Evolutionary conservation across 2,797 vertebrate species (phyloP), one percentile per base, ranked within the genome.

Genomic region (Columba guinea): DNA sequence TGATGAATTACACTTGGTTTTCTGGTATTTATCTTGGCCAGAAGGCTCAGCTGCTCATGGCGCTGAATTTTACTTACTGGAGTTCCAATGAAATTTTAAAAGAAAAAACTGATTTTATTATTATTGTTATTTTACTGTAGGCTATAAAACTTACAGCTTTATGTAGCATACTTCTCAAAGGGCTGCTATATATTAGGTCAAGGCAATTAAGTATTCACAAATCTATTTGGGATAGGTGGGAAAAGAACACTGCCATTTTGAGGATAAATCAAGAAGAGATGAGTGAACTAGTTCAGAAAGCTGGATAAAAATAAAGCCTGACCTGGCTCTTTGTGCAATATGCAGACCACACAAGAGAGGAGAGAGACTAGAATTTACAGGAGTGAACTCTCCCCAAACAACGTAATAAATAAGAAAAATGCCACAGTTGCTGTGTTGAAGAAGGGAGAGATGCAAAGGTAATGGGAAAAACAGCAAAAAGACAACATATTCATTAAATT

Each of bases 291-390:
- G 83, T 65, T 93, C 37, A 93, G 63, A 89, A 88, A 67, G 32
- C 22, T 20, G 7, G 55, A 70, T 34, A 90, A 89, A 94, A 96
- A 93, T 82, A 80, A 94, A 91, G 48, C 22, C 56, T 87, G 49
- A 69, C 62, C 37, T 44, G 37, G 79, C 35, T 83, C 51, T 18
- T 41, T 34, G 30, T 37, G 44, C 44, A 78, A 76, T 32, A 69
- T 18, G n/a, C 11, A 81, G 52, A 71, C 35, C 49, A 68, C 34
- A 81, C 8, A 51, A 2, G 15, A 56, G 14, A 62, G 13, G 21
- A 60, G 24, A 85, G 15, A 21, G 6, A 81, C 14, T 6, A 55
- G 26, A 89, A 73, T 49, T 58, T 6, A 88, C 10, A 35, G 34
- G 15, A 81, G 11, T 14, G 23, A 87, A 32, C 16, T 24, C 58